phyloP scores from a whole-genome alignment of 2,797 vertebrate genomes.

The Epinephelus awoara region DNA sequence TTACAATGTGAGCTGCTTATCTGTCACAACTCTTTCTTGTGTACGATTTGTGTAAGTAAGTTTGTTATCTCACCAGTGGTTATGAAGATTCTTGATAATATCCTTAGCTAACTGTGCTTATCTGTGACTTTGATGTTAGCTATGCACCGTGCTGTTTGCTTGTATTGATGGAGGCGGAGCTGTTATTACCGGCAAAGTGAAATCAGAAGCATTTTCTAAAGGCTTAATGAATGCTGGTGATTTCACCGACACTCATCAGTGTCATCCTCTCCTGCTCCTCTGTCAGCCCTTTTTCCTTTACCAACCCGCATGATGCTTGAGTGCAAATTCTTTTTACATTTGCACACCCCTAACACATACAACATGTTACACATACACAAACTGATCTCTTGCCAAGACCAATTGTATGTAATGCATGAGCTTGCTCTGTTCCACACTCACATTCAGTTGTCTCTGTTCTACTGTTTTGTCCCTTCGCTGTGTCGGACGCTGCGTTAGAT shows the following conservation, averaged over 20 bases:
- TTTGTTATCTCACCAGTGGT: constrained; percentile 20
- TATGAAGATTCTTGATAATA: constrained; percentile 6
- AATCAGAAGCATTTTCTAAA: constrained; percentile 23
- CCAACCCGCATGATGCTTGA: constrained; percentile 68
- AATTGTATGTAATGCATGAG: constrained; percentile 63
- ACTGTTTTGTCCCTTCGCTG: constrained; percentile 81
- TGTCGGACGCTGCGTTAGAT: constrained; percentile 88
- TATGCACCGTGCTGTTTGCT: constrained; percentile 36
- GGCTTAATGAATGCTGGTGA: constrained; percentile 21
- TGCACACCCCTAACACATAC: constrained; percentile 12
- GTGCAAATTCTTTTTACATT: constrained; percentile 34
- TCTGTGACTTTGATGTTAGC: constrained; percentile 25
- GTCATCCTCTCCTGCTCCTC: constrained; percentile 18
- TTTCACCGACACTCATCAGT: constrained; percentile 8
- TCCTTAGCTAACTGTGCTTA: constrained; percentile 22
- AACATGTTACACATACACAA: constrained; percentile 27
- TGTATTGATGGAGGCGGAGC: constrained; percentile 26
- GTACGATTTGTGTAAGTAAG: neutral
- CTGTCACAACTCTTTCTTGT: constrained; percentile 31
- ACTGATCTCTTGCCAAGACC: neutral
- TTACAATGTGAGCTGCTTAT: constrained; percentile 41
- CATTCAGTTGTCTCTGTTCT: constrained; percentile 79
- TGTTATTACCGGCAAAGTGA: neutral
- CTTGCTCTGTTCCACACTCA: constrained; percentile 69
- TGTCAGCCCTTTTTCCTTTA: constrained; percentile 18